A percentile compares a stretch with the other conserved stretches of the same genome.
Evolutionary conservation across 2,113 vertebrate genomes (phyloP).

Genomic region (Chlorodrepanis virens): DNA sequence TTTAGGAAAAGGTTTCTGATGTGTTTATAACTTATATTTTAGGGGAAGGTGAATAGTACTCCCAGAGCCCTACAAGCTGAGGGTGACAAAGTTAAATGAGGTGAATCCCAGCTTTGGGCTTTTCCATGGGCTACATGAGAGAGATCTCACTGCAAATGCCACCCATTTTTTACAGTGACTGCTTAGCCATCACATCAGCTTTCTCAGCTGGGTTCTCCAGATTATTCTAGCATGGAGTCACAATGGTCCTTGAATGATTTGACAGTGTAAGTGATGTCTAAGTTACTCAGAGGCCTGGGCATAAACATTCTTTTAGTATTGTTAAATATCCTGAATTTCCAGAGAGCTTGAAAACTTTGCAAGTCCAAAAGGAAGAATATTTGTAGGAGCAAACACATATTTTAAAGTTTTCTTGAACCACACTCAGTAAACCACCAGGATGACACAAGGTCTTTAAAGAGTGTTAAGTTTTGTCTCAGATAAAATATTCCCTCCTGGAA

Average conservation of each 20-base stretch:
- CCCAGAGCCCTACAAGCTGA: neutral
- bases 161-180: neutral
- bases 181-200: neutral
- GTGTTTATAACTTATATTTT: neutral
- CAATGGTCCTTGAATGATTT: neutral
- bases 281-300: neutral
- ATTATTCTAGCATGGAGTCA: neutral
- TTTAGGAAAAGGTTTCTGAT: neutral
- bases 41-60: neutral
- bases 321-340: neutral
- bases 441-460: neutral
- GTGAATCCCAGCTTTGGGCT: neutral
- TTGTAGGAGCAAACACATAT: neutral
- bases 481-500: neutral
- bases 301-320: neutral
- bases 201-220: neutral
- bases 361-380: neutral
- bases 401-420: neutral
- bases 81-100: neutral
- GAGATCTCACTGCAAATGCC: neutral
- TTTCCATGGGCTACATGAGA: neutral
- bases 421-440: neutral
- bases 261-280: neutral
- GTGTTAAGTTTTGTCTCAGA: neutral
- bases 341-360: neutral